Conservation (phyloP, 2,113 vertebrate genomes). For the Nycticebus coucang region DNA sequence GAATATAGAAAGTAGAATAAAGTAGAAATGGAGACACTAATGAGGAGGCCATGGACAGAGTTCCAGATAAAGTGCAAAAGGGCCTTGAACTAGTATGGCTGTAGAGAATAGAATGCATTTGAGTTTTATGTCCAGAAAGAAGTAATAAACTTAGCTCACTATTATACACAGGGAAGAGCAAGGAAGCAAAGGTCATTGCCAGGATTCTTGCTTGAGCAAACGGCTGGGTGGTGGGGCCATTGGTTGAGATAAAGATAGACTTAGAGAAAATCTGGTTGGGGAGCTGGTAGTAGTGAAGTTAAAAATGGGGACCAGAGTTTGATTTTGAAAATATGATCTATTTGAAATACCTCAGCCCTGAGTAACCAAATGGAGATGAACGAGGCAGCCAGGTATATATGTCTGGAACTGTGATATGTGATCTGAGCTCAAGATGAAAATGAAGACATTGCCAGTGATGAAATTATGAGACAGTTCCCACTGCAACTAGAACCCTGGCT, state of each 20-base stretch:
- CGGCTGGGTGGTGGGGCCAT: neutral
- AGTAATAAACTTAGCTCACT: neutral
- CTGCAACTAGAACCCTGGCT: neutral
- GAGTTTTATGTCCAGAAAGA: neutral
- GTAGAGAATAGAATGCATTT: neutral
- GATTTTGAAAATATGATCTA: neutral
- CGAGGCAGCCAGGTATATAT: neutral
- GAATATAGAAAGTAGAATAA: neutral
- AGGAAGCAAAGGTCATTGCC: neutral
- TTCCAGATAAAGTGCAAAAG: neutral
- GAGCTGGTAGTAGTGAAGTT: neutral
- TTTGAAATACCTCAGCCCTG: neutral
- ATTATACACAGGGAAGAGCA: neutral
- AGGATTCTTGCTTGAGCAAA: neutral
- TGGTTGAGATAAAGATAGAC: neutral
- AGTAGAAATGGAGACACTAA: neutral
- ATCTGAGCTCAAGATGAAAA: neutral
- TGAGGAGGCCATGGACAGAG: neutral
- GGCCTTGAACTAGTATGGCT: neutral
- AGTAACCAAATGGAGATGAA: neutral
- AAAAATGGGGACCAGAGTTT: neutral
- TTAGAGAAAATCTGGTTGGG: neutral
- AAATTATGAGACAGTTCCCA: neutral
- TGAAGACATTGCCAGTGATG: neutral
- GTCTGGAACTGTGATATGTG: neutral